These are phyloP conservation scores for Dicyrtoma fusca DNA, from an alignment of 2,888 invertebrate genomes.

Conservation along the genomic window DNA sequence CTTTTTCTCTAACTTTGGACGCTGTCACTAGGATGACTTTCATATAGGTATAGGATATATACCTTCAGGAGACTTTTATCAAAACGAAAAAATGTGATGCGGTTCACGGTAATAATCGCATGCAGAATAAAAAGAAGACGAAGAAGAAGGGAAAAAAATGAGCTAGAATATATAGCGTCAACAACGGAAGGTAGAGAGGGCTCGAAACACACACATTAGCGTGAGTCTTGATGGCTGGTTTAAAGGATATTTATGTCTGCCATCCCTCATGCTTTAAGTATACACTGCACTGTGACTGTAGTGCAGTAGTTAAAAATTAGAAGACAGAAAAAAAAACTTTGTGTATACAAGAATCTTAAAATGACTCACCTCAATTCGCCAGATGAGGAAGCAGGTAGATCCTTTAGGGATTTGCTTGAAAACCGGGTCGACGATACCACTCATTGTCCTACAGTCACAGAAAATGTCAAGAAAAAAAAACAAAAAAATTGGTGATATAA, in stretches of 20 bases:
- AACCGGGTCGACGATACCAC: slow-evolving; percentile 63
- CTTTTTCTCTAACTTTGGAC: not conserved
- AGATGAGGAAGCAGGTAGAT: slow-evolving; percentile 79
- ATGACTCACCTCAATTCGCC: slow-evolving; percentile 79
- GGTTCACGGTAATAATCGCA: slow-evolving; percentile 23
- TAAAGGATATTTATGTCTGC: not conserved
- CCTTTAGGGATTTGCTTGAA: slow-evolving; percentile 80
- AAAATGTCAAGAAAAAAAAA: not conserved
- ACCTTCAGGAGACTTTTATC: not conserved
- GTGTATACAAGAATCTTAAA: slow-evolving; percentile 7
- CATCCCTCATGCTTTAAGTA: no score
- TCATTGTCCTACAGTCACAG: slow-evolving; percentile 52
- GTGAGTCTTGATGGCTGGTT: not conserved
- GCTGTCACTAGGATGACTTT: not conserved
- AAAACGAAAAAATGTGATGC: not conserved
- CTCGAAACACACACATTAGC: no score
- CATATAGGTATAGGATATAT: no score
- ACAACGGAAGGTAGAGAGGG: not conserved
- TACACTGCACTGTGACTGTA: no score
- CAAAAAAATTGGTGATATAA: slow-evolving; percentile 15
- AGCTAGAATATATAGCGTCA: not conserved
- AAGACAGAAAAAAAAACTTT: slow-evolving; percentile 13
- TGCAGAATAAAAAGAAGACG: not conserved
- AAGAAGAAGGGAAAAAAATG: no score
- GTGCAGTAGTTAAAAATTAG: slow-evolving; percentile 25